Percentiles rank a stretch among this genome's conserved stretches.
Conservation (phyloP, 2,113 vertebrate genomes). For the Arothron firmamentum region DNA sequence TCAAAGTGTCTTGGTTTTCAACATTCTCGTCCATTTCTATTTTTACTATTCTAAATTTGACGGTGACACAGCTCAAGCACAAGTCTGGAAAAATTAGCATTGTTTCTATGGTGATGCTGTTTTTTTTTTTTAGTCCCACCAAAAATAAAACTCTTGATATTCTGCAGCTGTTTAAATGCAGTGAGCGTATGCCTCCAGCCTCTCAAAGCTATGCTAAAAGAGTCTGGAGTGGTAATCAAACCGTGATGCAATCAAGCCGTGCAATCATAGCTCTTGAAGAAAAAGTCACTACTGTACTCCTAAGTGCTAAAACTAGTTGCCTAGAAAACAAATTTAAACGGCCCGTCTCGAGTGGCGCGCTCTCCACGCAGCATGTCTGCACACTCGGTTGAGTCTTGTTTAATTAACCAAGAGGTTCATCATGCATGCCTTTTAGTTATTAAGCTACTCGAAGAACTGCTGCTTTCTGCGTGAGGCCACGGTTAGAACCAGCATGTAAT, state of each 20-base stretch:
- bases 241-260: too few relatives aligned
- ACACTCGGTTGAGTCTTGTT: constrained; percentile 18
- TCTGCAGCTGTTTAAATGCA: background rate
- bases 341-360: constrained; percentile 23
- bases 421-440: constrained; percentile 24
- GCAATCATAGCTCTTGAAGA: constrained; percentile 9
- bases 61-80: too few relatives aligned
- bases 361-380: constrained; percentile 14
- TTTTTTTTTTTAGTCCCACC: too few relatives aligned
- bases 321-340: constrained; percentile 26
- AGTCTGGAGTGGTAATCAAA: too few relatives aligned
- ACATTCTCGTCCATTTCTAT: too few relatives aligned
- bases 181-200: too few relatives aligned
- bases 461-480: constrained; percentile 11
- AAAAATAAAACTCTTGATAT: too few relatives aligned
- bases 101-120: too few relatives aligned
- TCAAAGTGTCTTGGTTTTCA: too few relatives aligned
- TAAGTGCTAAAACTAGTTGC: background rate
- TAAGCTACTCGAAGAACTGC: constrained; percentile 12
- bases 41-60: too few relatives aligned
- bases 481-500: constrained; percentile 33
- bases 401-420: constrained; percentile 44
- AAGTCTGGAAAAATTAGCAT: too few relatives aligned
- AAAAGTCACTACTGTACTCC: background rate
- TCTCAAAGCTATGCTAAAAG: constrained; percentile 1